Evolutionary conservation across 2,113 vertebrate genomes (phyloP), one percentile per base, ranked within the genome.

Genomic region (Rhizomys pruinosus): DNA sequence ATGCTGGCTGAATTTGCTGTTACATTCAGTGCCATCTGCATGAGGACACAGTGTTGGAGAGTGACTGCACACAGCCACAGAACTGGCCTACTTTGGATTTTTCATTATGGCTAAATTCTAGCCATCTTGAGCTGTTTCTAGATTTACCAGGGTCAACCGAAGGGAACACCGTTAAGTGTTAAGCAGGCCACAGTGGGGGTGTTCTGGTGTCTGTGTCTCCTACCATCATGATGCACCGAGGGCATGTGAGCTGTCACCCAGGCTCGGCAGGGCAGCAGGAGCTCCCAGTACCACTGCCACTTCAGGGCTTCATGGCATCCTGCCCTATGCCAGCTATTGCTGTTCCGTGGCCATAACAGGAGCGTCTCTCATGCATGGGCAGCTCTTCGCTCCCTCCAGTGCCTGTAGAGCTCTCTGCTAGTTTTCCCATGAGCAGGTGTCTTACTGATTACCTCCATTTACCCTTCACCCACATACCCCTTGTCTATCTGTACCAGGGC

Each of bases 91-190:
- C 16, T 42, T n/a, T 19, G 59, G 39, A 64, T 44, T 42, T 87
- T 3, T 47, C 16, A 72, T 44, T n/a, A 29, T 32, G 69, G 66
- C 52, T 39, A 82, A n/a, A 82, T 69, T 42, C 64, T 37, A 85
- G 27, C n/a, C 37, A 10, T 74, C 87, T 66, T 32, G 20, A 82
- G 64, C 5, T 71, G 37, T 74, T 86, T 78, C 88, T 37, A 7
- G 11, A 57, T 42, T 77, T 90, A 73, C 80, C 64, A 95, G 78
- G 84, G 86, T 47, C 32, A 73, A 55, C 0, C 72, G 42, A 93
- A 81, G 27, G 57, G 59, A 81, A 63, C 37, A 42, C 7, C 79
- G n/a, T n/a, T n/a, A n/a, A n/a, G n/a, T 63, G 23, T 27, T 81
- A 10, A 1, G 15, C 22, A 9, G 16, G 52, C 34, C 19, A n/a